Evolutionary conservation across 2,113 vertebrate species (phyloP), one percentile per base, ranked within the genome.

Genomic region (Hypanus sabinus): DNA sequence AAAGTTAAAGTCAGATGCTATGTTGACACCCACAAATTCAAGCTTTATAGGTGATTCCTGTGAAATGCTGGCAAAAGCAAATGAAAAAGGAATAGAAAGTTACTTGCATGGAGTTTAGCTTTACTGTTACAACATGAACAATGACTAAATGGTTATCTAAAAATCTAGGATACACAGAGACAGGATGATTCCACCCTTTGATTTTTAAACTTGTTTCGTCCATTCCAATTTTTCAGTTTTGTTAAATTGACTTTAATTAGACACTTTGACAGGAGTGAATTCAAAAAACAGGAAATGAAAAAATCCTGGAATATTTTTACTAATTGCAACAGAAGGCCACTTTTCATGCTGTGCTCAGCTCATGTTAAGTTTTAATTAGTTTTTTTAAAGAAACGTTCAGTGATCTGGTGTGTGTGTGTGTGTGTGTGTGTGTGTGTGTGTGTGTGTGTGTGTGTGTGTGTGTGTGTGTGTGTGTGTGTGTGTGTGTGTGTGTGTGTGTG

Each of bases 191-290:
- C 90, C 65, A 71, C 10, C 68, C 90, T 73, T 71, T 71, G 90
- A 93, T 38, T 73, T 93, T 73, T 93, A 46, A 92, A 38, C 24
- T 70, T 91, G 65, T 36, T 93, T 73, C 38, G 8, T 93, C 68
- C 90, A 70, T 71, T 93, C 36, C 90, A 30, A 36, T 91, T 3
- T 36, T 38, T 91, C 60, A 71, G 90, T 93, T 93, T 93, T 71
- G 33, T 93, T 71, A 93, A 70, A 93, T 93, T 73, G 33, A 33
- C 4, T 36, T 68, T 90, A 90, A 90, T 65, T 90, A 90, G 87
- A 6, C 60, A 12, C 60, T 46, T 71, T 73, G 68, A 46, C 38
- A 93, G 90, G 65, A 73, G 46, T 38, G 36, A 9, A 73, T 71
- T 71, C 68, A 93, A 88, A 36, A 92, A 93, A 70, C 22, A 46